phyloP scores from a whole-genome alignment of 2,888 invertebrate genomes.

The Andrena chrysosceles region DNA sequence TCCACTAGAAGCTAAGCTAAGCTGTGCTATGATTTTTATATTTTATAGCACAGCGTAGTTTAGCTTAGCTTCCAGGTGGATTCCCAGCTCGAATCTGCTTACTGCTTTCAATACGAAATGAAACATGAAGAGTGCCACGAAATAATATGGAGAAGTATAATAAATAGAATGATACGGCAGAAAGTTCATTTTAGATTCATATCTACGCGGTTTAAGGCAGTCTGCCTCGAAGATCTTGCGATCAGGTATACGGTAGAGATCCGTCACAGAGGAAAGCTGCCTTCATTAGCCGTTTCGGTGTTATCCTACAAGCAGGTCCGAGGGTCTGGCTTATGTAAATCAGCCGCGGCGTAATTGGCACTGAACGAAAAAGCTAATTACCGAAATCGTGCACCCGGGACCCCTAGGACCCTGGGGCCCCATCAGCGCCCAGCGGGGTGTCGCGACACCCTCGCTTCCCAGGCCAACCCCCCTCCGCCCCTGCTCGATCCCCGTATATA shows the following conservation, averaged over 20 bases:
- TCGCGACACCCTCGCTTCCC: constrained; percentile 76
- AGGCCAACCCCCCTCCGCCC: constrained; percentile 35
- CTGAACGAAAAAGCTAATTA: constrained; percentile 83
- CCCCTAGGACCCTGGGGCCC: constrained; percentile 72
- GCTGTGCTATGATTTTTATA: too few species aligned
- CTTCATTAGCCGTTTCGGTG: constrained; percentile 76
- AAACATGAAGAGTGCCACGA: too few species aligned
- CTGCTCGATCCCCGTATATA: constrained; percentile 41
- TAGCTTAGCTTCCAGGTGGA: too few species aligned
- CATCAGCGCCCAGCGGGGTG: constrained; percentile 78
- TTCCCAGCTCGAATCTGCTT: too few species aligned
- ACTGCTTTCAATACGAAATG: too few species aligned
- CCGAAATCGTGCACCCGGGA: constrained; percentile 78
- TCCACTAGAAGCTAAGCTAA: too few species aligned
- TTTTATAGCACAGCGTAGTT: too few species aligned
- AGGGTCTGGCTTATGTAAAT: constrained; percentile 80
- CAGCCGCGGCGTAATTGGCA: constrained; percentile 82
- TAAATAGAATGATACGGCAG: too few species aligned
- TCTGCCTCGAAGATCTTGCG: constrained; percentile 13
- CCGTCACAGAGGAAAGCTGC: constrained; percentile 60
- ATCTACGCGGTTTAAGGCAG: neutral
- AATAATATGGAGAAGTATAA: too few species aligned
- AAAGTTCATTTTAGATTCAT: too few species aligned
- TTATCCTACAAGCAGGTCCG: constrained; percentile 37
- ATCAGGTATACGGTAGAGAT: constrained; percentile 53